Conservation (phyloP, 2,797 vertebrate species). For the Liasis olivaceus region DNA sequence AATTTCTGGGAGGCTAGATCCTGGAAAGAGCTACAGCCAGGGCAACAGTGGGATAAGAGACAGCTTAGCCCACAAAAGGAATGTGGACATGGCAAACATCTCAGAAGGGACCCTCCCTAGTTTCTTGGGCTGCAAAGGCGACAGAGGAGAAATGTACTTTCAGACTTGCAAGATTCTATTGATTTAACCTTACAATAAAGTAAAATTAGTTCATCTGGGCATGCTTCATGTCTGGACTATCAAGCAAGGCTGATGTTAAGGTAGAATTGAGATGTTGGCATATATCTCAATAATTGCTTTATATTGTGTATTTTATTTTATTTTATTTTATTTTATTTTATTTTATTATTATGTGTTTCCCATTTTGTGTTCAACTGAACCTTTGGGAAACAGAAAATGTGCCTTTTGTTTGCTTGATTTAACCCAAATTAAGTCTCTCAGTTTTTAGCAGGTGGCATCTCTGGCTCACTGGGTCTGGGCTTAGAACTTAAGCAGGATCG, state of each 20-base stretch:
- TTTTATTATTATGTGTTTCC: background rate
- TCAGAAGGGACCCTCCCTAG: background rate
- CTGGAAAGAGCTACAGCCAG: background rate
- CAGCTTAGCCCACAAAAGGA: background rate
- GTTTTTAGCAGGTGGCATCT: background rate
- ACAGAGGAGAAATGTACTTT: background rate
- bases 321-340: background rate
- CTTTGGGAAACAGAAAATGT: background rate
- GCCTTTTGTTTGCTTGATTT: background rate
- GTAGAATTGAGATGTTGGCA: background rate
- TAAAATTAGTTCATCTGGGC: background rate
- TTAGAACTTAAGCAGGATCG: background rate
- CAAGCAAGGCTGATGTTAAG: background rate
- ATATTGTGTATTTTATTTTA: background rate
- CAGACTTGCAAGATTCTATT: background rate
- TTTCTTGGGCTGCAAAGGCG: background rate
- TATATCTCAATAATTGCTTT: background rate
- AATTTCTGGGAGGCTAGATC: background rate
- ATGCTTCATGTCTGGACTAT: background rate
- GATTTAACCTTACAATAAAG: background rate
- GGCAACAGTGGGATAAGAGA: background rate
- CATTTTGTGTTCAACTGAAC: background rate
- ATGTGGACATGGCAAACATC: background rate
- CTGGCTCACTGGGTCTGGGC: background rate
- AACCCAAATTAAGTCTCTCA: background rate